Conservation (phyloP, 1,140 invertebrate species). For the Lepidurus apus region DNA sequence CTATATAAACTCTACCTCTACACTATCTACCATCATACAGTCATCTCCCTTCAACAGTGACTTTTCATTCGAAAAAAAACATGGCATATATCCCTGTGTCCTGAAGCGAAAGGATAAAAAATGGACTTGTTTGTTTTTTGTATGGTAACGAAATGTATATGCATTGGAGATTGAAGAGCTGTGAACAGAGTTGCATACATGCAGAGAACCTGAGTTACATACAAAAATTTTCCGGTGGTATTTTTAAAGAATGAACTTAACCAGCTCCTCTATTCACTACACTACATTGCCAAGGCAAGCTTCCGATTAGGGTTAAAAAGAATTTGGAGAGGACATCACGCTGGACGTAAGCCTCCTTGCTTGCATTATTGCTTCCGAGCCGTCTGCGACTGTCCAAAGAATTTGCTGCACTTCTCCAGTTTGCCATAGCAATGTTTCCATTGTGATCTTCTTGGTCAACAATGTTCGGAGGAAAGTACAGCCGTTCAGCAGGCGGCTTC, state of each 20-base stretch:
- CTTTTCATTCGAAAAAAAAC: too few relatives aligned
- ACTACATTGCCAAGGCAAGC: background rate
- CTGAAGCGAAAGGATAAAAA: background rate
- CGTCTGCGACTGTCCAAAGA: background rate
- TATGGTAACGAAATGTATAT: background rate
- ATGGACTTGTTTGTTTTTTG: constrained; percentile 1
- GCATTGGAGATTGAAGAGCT: background rate
- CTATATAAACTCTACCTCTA: too few relatives aligned
- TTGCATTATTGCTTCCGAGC: background rate
- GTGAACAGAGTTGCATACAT: background rate
- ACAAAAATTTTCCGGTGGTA: background rate
- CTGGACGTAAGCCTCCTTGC: background rate
- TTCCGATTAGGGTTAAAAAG: background rate
- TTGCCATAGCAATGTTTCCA: background rate
- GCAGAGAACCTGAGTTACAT: too few relatives aligned
- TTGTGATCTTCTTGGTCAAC: background rate
- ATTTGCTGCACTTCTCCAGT: constrained; percentile 1
- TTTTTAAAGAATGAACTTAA: background rate
- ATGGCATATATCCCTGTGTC: background rate
- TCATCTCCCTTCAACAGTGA: too few relatives aligned
- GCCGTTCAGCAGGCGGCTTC: background rate
- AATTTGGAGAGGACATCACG: background rate
- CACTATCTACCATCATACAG: too few relatives aligned
- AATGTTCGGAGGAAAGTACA: background rate
- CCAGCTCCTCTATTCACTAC: background rate